Evolutionary conservation across 2,113 vertebrate genomes (phyloP).

Genomic region (Anhinga rufa): DNA sequence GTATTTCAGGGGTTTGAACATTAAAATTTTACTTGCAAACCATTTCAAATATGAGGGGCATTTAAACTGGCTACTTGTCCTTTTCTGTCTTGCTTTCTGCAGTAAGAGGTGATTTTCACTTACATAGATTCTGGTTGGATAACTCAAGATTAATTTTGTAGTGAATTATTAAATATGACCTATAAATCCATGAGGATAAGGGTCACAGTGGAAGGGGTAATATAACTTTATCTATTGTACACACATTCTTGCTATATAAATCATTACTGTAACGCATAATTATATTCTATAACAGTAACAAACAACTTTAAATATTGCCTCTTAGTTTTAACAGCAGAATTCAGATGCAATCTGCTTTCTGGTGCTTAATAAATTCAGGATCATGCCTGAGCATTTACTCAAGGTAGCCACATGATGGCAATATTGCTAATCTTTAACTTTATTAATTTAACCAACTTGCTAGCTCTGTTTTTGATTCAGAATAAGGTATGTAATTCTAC

Average conservation of each 20-base stretch:
- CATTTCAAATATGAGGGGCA: background rate
- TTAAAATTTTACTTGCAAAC: background rate
- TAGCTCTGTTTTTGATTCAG: background rate
- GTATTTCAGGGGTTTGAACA: background rate
- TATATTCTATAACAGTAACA: background rate
- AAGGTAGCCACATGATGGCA: slow-evolving; percentile 56
- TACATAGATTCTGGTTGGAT: background rate
- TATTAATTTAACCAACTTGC: background rate
- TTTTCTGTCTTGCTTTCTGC: background rate
- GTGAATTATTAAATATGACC: background rate
- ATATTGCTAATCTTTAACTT: slow-evolving; percentile 45
- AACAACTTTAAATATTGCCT: background rate
- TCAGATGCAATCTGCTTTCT: background rate
- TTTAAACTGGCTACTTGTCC: background rate
- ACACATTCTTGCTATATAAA: background rate
- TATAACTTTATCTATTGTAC: background rate
- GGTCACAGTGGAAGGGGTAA: background rate
- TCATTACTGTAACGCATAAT: background rate
- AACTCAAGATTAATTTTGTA: background rate
- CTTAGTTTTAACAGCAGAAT: background rate
- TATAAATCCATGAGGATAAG: background rate
- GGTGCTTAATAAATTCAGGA: background rate
- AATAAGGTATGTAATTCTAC: background rate
- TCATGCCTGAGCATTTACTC: background rate
- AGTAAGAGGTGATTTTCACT: background rate